Conservation (phyloP, 2,797 vertebrate species). For the Manis pentadactyla region DNA sequence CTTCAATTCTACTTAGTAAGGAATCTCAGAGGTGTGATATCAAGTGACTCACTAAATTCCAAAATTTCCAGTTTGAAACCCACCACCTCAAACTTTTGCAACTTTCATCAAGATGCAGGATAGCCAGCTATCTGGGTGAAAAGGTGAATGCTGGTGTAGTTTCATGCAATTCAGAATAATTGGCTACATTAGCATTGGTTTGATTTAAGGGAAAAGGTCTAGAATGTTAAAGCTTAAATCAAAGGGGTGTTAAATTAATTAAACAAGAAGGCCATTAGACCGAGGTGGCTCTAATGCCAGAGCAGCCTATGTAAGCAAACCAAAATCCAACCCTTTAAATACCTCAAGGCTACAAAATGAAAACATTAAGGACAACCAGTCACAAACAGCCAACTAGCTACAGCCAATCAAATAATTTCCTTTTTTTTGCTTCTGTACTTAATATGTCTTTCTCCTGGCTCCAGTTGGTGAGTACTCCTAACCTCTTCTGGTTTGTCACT, state of each 20-base stretch:
- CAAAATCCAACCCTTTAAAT: not conserved
- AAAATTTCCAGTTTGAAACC: slow-evolving; percentile 39
- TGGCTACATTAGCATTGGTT: not conserved
- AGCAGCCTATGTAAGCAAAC: not conserved
- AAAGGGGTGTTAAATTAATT: not conserved
- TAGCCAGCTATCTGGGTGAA: not conserved
- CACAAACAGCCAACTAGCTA: not conserved
- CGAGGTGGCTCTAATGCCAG: not conserved
- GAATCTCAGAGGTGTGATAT: not conserved
- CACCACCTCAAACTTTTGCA: not conserved
- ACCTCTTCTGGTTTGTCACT: not conserved
- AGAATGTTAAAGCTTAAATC: not conserved
- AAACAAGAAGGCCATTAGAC: not conserved
- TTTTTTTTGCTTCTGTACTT: not conserved
- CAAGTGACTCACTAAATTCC: slow-evolving; percentile 22
- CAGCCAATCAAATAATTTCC: not conserved
- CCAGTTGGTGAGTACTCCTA: not conserved
- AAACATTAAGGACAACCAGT: not conserved
- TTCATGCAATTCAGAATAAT: slow-evolving; percentile 39
- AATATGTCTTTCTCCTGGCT: not conserved
- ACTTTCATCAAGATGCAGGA: not conserved
- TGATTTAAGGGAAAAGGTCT: not conserved
- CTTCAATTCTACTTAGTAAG: not conserved
- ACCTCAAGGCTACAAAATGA: not conserved
- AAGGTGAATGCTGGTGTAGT: not conserved